These are phyloP conservation scores for Nemotelus nigrinus DNA, from an alignment of 2,888 invertebrate genomes.

Conservation along the genomic window DNA sequence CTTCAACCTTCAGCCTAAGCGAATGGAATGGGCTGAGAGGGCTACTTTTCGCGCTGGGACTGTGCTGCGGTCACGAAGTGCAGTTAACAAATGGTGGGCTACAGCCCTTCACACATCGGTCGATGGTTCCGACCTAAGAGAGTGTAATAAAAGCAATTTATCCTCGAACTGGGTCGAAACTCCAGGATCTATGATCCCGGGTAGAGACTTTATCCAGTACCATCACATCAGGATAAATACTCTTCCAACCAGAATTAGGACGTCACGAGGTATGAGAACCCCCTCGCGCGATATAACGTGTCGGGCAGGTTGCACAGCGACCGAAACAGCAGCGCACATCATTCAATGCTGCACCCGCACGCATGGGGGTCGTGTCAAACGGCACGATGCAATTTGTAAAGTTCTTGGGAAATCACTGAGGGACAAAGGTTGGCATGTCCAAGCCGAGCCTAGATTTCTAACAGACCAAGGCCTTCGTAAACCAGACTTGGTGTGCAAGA, in stretches of 20 bases:
- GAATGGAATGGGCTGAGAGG: too few relatives aligned
- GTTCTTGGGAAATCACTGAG: neutral
- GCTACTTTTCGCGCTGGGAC: too few relatives aligned
- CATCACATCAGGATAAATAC: constrained; percentile 3
- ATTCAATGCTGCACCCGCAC: neutral
- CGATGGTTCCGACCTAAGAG: too few relatives aligned
- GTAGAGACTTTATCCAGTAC: constrained; percentile 5
- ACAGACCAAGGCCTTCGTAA: neutral
- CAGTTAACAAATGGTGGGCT: too few relatives aligned
- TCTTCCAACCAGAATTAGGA: neutral
- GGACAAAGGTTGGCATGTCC: neutral
- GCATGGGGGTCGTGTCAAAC: neutral
- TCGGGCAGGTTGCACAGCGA: neutral
- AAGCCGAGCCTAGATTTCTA: neutral
- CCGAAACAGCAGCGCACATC: neutral
- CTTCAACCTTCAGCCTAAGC: too few relatives aligned
- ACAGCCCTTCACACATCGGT: too few relatives aligned
- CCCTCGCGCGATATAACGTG: neutral
- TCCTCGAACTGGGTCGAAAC: neutral
- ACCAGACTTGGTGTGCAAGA: too few relatives aligned
- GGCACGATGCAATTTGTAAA: neutral
- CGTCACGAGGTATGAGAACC: neutral
- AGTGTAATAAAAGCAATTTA: neutral
- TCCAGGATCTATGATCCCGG: neutral
- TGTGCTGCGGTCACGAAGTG: too few relatives aligned